Evolutionary conservation across 2,797 vertebrate species (phyloP), one percentile per base, ranked within the genome.

Genomic region (Caiman crocodilus): DNA sequence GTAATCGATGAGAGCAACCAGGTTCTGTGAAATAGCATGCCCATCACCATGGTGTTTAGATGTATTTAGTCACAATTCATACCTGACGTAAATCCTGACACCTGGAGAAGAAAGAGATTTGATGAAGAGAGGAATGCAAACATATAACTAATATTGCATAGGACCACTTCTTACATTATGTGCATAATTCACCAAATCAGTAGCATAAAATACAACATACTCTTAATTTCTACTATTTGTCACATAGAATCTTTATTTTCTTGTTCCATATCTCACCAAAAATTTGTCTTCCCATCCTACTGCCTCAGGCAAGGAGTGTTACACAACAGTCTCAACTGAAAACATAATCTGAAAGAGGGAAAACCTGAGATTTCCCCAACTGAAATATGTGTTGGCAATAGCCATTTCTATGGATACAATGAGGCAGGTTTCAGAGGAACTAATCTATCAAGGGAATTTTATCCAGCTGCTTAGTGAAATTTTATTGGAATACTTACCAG

Each of bases 391-490:
- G 58, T 84, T 90, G 79, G 42, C 88, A 86, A 67, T 25, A 84
- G 87, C 11, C 30, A 21, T n/a, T 91, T 78, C 60, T 95, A 6
- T 76, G 81, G 63, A 61, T 85, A 55, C 75, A 26, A 55, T 92
- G 2, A 3, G 63, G 84, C 92, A 92, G 86, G 85, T 93, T 85
- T 77, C 58, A 79, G 83, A 91, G 76, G 69, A 85, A 94, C 79
- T 74, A 55, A 86, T 89, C 83, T 80, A 83, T 92, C 65, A 94
- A 76, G 71, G 16, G 28, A 58, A 76, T 4, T 35, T 20, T 4
- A 17, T 30, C 12, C 11, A 3, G 14, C 85, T 75, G 10, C 58
- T 67, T n/a, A 76, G 58, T 18, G 21, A 3, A 50, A 50, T 50
- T 76, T 79, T 65, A 20, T 65, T 90, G 55, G 56, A 61, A 6